Evolutionary conservation across 2,113 vertebrate genomes (phyloP).

Genomic region (Erythrolamprus reginae): DNA sequence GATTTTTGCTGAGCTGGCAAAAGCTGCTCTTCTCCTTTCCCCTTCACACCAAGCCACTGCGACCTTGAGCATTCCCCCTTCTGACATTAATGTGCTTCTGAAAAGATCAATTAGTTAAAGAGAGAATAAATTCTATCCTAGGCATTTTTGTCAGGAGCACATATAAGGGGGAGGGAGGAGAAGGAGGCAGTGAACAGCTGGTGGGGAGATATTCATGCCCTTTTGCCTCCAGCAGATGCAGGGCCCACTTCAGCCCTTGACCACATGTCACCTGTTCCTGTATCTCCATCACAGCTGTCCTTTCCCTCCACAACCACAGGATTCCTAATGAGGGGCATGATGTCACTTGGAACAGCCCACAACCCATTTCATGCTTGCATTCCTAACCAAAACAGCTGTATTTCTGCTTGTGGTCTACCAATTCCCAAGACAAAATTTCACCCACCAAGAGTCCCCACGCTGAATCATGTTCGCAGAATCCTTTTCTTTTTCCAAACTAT

Average conservation of each 20-base stretch:
- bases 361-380: background rate
- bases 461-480: background rate
- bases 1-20: background rate
- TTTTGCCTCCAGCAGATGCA: background rate
- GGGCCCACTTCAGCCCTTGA: background rate
- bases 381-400: background rate
- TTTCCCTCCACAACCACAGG: background rate
- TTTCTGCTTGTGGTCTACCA: background rate
- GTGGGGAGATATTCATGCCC: background rate
- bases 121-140: background rate
- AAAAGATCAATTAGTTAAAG: background rate
- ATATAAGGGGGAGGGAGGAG: background rate
- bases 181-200: background rate
- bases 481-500: background rate
- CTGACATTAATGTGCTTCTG: background rate
- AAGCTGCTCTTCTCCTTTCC: background rate
- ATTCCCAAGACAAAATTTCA: background rate
- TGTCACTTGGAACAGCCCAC: background rate
- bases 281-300: slow-evolving; percentile 15
- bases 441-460: background rate
- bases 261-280: slow-evolving; percentile 40
- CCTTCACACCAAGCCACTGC: background rate
- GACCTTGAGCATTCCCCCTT: background rate
- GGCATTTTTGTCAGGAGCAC: background rate
- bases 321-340: background rate